Conservation (phyloP, 2,888 invertebrate genomes). For the Taphrorychus bicolor region DNA sequence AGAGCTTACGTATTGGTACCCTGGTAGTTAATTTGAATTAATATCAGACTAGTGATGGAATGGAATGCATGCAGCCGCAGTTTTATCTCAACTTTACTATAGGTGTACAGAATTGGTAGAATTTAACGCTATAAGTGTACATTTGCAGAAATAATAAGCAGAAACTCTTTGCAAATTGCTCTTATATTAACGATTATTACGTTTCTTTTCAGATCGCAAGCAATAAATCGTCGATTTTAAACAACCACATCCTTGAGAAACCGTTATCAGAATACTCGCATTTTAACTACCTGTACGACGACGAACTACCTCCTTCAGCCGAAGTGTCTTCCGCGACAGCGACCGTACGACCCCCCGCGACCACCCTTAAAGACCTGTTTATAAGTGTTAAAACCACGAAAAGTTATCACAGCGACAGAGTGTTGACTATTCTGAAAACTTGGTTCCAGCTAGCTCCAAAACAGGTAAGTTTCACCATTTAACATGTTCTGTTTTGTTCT, state of each 20-base stretch:
- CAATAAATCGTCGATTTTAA: slow-evolving; percentile 49
- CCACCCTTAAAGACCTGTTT: slow-evolving; percentile 85
- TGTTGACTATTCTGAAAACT: slow-evolving; percentile 89
- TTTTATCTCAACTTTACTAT: too few relatives aligned
- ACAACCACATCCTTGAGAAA: slow-evolving; percentile 46
- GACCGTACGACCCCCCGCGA: slow-evolving; percentile 62
- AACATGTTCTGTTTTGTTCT: background rate
- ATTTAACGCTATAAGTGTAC: too few relatives aligned
- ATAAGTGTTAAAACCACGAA: slow-evolving; percentile 95
- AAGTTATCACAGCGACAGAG: slow-evolving; percentile 82
- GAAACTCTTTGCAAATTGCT: too few relatives aligned
- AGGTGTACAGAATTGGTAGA: too few relatives aligned
- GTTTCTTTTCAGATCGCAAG: slow-evolving; percentile 48
- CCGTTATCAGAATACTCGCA: slow-evolving; percentile 49
- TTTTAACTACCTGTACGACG: slow-evolving; percentile 41
- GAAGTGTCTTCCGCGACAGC: slow-evolving; percentile 56
- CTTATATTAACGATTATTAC: too few relatives aligned
- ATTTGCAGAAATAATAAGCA: too few relatives aligned
- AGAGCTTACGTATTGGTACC: too few relatives aligned
- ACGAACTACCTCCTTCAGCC: slow-evolving; percentile 42
- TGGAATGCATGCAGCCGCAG: too few relatives aligned
- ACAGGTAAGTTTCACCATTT: slow-evolving; percentile 70
- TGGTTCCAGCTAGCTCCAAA: slow-evolving; percentile 94
- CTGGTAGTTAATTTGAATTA: too few relatives aligned
- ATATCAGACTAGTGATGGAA: too few relatives aligned